Percentiles rank a stretch among this genome's conserved stretches.
These are phyloP conservation scores for Mus pahari DNA, from an alignment of 2,113 vertebrate species.

Conservation along the genomic window DNA sequence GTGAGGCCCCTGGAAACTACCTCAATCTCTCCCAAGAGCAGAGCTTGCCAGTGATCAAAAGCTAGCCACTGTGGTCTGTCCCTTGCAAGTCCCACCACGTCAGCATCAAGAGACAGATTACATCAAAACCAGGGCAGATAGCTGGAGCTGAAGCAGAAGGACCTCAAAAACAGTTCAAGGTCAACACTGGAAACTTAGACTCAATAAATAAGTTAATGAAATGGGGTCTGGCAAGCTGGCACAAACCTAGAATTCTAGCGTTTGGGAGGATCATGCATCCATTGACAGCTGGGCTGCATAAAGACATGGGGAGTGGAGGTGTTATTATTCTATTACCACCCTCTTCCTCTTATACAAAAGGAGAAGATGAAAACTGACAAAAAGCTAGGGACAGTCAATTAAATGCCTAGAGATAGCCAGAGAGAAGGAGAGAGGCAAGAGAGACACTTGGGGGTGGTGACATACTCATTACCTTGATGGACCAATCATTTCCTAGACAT, in stretches of 20 bases:
- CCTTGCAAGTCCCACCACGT: neutral
- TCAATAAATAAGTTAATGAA: neutral
- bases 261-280: neutral
- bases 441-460: neutral
- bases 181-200: neutral
- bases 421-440: neutral
- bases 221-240: too few species aligned
- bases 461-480: neutral
- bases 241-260: neutral
- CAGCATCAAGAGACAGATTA: neutral
- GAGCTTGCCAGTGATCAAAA: too few species aligned
- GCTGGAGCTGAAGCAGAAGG: neutral
- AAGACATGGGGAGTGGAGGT: neutral
- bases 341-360: slow-evolving; percentile 1
- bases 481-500: neutral
- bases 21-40: neutral
- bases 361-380: neutral
- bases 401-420: neutral
- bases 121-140: neutral
- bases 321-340: neutral
- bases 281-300: neutral
- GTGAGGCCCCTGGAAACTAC: neutral
- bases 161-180: neutral
- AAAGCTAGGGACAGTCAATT: neutral
- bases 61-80: neutral